Base-by-base conservation (phyloP, 2,888 invertebrate genomes). In the Microchrysa polita region DNA sequence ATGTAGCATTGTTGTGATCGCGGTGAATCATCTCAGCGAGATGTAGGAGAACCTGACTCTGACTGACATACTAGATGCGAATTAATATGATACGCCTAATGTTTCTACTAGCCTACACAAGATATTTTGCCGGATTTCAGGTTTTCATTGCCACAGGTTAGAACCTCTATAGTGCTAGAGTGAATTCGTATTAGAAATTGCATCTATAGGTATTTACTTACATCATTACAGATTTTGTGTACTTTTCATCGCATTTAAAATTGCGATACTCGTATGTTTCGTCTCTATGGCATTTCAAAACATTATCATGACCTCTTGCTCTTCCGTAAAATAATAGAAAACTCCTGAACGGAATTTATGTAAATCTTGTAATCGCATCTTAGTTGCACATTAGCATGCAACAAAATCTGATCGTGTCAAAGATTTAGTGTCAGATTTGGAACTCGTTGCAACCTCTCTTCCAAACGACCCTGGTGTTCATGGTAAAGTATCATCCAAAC, bases 401-500 rank as follows among this genome's bases (percentile, higher is more conserved):
- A 59, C 23, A 59, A 59, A 27, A 23, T 59, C 23, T n/a, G 59
- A 59, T 59, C 27, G 59, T 59, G 59, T 23, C 59, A 59, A n/a
- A 22, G 59, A 59, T 59, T 23, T 10, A 27, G 59, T 59, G 59
- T 23, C n/a, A 59, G 59, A 59, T 59, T 59, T 59, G 59, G 59
- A 59, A 22, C 23, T 23, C 59, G 20, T 57, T 12, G 22, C 18
- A 2, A 27, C 22, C 23, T 4, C 59, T 27, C 22, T 22, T 5
- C 27, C 7, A 23, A 23, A 7, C 23, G 27, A 59, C 7, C 59
- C 23, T 22, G n/a, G n/a, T n/a, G 27, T 23, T 9, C 1, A n/a
- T 18, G 23, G 23, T 10, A 27, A 1, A 59, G 23, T 20, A 59
- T 23, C 18, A 14, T 22, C 23, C 10, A 18, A 1, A 18, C 18